A percentile compares a stretch with the other conserved stretches of the same genome.
Evolutionary conservation across 2,113 vertebrate species (phyloP).

Genomic region (Alaudala cheleensis): DNA sequence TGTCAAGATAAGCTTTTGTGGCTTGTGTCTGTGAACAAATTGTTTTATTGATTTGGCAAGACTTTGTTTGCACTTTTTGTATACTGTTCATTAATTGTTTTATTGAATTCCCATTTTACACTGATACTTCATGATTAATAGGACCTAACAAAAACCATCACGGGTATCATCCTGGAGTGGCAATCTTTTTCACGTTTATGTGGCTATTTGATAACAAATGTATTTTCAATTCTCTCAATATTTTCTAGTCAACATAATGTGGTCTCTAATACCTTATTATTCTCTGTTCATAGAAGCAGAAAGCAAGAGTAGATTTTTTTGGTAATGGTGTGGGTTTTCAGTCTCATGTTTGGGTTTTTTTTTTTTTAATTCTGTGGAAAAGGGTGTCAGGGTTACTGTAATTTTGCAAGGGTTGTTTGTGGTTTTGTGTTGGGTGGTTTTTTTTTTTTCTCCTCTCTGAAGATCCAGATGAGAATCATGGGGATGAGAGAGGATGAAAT

Average conservation of each 20-base stretch:
- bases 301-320: neutral
- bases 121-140: neutral
- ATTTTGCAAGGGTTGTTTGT: neutral
- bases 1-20: slow-evolving; percentile 26
- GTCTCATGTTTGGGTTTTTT: neutral
- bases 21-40: neutral
- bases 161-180: neutral
- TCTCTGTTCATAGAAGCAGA: neutral
- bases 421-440: too few species aligned
- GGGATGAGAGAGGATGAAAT: neutral
- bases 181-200: neutral
- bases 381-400: neutral
- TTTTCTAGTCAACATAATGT: neutral
- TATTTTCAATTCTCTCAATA: neutral
- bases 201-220: neutral
- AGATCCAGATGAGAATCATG: neutral
- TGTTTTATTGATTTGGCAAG: neutral
- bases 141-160: neutral
- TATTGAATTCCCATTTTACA: neutral
- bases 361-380: neutral
- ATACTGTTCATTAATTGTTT: neutral
- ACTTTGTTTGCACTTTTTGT: neutral
- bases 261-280: neutral
- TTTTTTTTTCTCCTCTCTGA: neutral
- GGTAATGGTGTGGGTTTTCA: neutral